Base-by-base conservation (phyloP, 2,888 invertebrate genomes). In the Ochropleura leucogaster region DNA sequence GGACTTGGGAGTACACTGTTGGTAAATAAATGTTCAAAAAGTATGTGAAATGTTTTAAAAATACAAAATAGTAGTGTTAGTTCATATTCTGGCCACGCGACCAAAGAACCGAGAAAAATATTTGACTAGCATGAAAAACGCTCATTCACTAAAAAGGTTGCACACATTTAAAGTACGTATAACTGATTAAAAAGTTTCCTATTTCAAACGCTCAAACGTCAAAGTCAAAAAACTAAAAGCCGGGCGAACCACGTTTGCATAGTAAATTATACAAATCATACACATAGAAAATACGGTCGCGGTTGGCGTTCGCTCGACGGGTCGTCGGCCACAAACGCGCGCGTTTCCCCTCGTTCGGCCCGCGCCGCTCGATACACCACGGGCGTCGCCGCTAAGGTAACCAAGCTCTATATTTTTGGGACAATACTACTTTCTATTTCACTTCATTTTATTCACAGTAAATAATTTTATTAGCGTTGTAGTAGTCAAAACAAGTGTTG, bases 321-420 rank as follows among this genome's bases (percentile, higher is more conserved):
- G 72, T 73, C 42, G 68, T 64, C 64, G 68, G 66, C 59, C 60
- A 30, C 74, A 62, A 57, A 73, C 64, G 57, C 77, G 78, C 74
- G 81, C 83, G 84, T 87, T 89, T 86, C 85, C 88, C 79, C 80
- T 77, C 80, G 83, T 80, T n/a, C 77, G 42, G 68, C 77, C 79
- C 59, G 83, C 84, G 81, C 76, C 88, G 88, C 83, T 89, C 89
- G 75, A 89, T 90, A 88, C 79, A 75, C 53, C 65, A 72, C 84
- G 80, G 82, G 87, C 87, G 87, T 87, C 69, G 73, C 70, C 80
- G 59, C 70, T 89, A 88, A 79, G 84, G 87, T 88, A 82, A 75
- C 87, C 85, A 87, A 62, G 74, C 72, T 77, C 7, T 64, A 8
- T 69, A 10, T 63, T 74, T 74, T 60, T 53, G 49, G 64, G 68